Base-by-base conservation (phyloP, 2,797 vertebrate genomes). In the Synanceia verrucosa region DNA sequence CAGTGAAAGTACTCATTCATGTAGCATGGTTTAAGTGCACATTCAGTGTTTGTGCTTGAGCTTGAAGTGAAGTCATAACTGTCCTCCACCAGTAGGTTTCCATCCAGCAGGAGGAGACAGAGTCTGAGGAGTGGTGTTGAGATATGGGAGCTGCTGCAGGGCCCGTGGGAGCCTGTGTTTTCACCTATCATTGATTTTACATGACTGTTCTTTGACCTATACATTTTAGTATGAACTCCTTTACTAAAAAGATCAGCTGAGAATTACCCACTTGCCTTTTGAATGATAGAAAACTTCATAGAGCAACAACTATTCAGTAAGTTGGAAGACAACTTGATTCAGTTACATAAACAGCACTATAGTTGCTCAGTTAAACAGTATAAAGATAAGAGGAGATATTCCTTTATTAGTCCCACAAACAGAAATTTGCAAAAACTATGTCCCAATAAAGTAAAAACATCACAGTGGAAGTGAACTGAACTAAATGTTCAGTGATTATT, bases 61-160 rank as follows among this genome's bases (percentile, higher is more conserved):
- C 11, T 33, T 23, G 37, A 26, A 12, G 16, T 29, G 33, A 60
- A 23, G 12, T 21, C n/a, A 4, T n/a, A 13, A n/a, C 19, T 6
- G 55, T 2, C 23, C 2, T 13, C 34, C 18, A 21, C 9, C 9
- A 70, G 26, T 37, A 51, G 1, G 23, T 44, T 12, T 79, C 19
- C 19, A 29, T 79, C 89, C 90, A 89, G 87, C 88, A 93, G 92
- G 90, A 82, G 92, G 91, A 89, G 90, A 88, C 90, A 93, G 57
- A 90, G 88, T 79, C 82, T 85, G 57, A 77, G 26, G 43, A 14
- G 74, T 84, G 52, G 39, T n/a, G 33, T 19, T 73, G 12, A 28
- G 28, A 48, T n/a, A 6, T 9, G 26, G 14, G 37, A 70, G 46
- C 72, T 48, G 28, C 57, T 63, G 28, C 44, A 46, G 33, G 48